These are phyloP conservation scores for Upupa epops DNA, from an alignment of 2,113 vertebrate genomes.

Conservation along the genomic window DNA sequence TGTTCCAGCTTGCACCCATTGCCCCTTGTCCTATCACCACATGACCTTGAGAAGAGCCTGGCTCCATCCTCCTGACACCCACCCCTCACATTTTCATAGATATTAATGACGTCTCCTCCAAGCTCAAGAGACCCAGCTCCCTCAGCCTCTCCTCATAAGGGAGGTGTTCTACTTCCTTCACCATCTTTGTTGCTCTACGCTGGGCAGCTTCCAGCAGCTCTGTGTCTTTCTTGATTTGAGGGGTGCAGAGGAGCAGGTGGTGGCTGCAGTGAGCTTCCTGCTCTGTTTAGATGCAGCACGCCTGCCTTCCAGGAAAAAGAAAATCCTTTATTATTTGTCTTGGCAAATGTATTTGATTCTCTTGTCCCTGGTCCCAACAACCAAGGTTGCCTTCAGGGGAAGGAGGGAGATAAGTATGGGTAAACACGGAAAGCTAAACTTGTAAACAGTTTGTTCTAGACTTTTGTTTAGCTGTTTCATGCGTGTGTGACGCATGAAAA, in stretches of 20 bases:
- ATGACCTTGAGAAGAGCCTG: too few relatives aligned
- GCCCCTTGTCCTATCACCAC: too few relatives aligned
- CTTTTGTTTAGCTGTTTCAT: not conserved
- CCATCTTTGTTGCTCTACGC: too few relatives aligned
- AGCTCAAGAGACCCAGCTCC: too few relatives aligned
- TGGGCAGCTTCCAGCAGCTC: too few relatives aligned
- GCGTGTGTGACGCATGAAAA: not conserved
- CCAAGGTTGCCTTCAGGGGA: not conserved
- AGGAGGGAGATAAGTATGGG: not conserved
- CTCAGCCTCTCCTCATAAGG: too few relatives aligned
- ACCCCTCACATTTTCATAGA: too few relatives aligned
- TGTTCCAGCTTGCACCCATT: too few relatives aligned
- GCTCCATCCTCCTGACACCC: too few relatives aligned
- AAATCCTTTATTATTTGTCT: not conserved
- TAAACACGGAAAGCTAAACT: not conserved
- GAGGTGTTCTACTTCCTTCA: too few relatives aligned
- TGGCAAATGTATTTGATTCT: not conserved
- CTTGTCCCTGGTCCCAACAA: not conserved
- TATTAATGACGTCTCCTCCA: too few relatives aligned
- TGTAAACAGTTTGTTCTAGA: conserved; percentile 7
- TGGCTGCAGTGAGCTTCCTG: not conserved
- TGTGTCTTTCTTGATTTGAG: too few relatives aligned
- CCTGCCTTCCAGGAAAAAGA: accelerated
- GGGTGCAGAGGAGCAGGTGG: not conserved
- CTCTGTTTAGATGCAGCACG: not conserved